phyloP scores from a whole-genome alignment of 2,888 invertebrate species.

The Nemapogon koenigi region DNA sequence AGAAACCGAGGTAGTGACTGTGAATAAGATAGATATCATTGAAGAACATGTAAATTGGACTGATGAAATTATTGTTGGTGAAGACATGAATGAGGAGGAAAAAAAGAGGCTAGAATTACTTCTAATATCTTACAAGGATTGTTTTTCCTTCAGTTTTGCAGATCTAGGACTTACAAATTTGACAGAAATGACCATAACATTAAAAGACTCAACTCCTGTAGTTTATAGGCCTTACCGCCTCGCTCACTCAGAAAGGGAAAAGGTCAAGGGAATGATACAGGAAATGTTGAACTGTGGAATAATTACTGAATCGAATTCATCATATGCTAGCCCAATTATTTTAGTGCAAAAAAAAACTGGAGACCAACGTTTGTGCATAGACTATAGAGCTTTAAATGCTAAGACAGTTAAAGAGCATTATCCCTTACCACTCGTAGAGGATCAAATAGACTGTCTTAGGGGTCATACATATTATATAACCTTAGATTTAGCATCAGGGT shows the following conservation, averaged over 20 bases:
- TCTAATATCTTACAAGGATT: neutral
- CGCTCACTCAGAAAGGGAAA: neutral
- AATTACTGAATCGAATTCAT: slow-evolving; percentile 14
- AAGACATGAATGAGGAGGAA: no score
- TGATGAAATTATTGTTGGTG: neutral
- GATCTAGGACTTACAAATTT: slow-evolving; percentile 3
- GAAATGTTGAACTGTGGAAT: slow-evolving; percentile 11
- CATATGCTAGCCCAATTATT: slow-evolving; percentile 16
- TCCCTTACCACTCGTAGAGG: neutral
- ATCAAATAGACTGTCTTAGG: neutral
- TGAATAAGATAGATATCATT: no score
- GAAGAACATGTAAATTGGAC: neutral
- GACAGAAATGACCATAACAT: neutral
- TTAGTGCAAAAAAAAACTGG: slow-evolving; percentile 15
- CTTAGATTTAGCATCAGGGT: neutral
- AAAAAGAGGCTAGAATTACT: neutral
- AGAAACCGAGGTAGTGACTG: no score
- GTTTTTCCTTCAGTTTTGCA: slow-evolving; percentile 5
- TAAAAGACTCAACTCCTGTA: neutral
- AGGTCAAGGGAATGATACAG: neutral
- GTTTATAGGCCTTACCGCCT: slow-evolving; percentile 1
- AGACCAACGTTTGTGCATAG: slow-evolving; percentile 16
- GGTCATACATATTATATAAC: neutral
- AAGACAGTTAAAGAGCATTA: no score
- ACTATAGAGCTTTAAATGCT: slow-evolving; percentile 16